Conservation (phyloP, 1,140 invertebrate genomes). For the Macrotrachela quadricornifera region DNA sequence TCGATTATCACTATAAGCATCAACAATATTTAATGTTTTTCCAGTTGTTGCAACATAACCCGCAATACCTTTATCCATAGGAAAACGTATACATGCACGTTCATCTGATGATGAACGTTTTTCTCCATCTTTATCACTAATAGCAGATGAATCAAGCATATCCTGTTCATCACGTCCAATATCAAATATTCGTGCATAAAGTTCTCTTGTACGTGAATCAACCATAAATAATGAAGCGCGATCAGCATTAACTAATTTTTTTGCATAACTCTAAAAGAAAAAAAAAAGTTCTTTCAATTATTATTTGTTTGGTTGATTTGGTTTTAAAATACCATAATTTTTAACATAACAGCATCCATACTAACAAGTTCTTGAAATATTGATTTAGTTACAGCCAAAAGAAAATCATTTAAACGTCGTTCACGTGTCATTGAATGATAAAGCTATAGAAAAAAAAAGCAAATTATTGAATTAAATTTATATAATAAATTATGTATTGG, state of each 20-base stretch:
- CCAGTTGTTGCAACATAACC: slow-evolving; percentile 78
- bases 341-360: slow-evolving; percentile 56
- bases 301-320: too few relatives aligned
- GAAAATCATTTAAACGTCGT: slow-evolving; percentile 45
- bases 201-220: slow-evolving; percentile 44
- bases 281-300: slow-evolving; percentile 1
- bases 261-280: slow-evolving; percentile 42
- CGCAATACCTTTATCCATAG: slow-evolving; percentile 49
- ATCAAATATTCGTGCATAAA: slow-evolving; percentile 61
- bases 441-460: slow-evolving; percentile 18
- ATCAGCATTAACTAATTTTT: slow-evolving; percentile 55
- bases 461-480: too few relatives aligned
- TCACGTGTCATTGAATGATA: slow-evolving; percentile 42
- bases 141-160: slow-evolving; percentile 10
- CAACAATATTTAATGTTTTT: slow-evolving; percentile 73
- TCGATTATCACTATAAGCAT: slow-evolving; percentile 53
- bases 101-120: slow-evolving; percentile 14
- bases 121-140: slow-evolving; percentile 30
- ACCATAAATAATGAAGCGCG: slow-evolving; percentile 52
- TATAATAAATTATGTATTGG: too few relatives aligned
- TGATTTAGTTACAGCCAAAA: slow-evolving; percentile 45
- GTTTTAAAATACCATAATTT: slow-evolving; percentile 53
- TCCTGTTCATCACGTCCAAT: slow-evolving; percentile 41
- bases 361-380: slow-evolving; percentile 57
- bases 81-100: too few relatives aligned